Percentiles rank a stretch among this genome's conserved stretches.
Conservation (phyloP, 2,113 vertebrate genomes). For the Stegastes partitus region DNA sequence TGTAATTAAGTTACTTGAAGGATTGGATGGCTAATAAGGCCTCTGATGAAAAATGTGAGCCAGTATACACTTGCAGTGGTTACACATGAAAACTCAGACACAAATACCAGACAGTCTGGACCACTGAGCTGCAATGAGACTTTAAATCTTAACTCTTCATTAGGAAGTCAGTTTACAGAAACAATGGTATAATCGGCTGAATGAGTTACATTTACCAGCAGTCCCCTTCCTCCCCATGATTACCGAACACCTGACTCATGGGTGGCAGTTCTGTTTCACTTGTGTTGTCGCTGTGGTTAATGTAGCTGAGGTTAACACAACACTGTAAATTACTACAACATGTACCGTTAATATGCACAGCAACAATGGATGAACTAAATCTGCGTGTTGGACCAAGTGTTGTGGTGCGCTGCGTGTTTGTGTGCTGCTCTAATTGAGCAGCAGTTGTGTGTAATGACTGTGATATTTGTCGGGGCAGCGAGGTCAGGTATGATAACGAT, state of each 20-base stretch:
- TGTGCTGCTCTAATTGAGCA: constrained; percentile 64
- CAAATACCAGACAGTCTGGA: background rate
- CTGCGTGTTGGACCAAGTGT: constrained; percentile 38
- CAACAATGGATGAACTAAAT: constrained; percentile 33
- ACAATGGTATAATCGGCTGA: constrained; percentile 26
- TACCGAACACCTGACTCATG: constrained; percentile 49
- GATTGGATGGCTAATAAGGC: background rate
- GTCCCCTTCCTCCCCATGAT: background rate
- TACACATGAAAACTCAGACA: background rate
- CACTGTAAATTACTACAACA: constrained; percentile 70
- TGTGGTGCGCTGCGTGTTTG: constrained; percentile 35
- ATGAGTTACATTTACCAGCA: constrained; percentile 17
- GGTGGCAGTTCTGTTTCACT: constrained; percentile 47
- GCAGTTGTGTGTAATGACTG: constrained; percentile 72
- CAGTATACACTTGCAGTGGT: background rate
- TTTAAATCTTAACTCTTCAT: constrained; percentile 35
- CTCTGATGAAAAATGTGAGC: background rate
- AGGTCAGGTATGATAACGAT: constrained; percentile 75
- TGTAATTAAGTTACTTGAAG: background rate
- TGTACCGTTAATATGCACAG: constrained; percentile 56
- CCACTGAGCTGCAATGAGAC: constrained; percentile 21
- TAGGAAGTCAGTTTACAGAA: constrained; percentile 26
- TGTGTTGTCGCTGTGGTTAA: constrained; percentile 41
- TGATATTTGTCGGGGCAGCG: constrained; percentile 64
- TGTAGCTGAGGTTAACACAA: constrained; percentile 72